Base-by-base conservation (phyloP, 2,113 vertebrate species). In the Montifringilla adamsi region DNA sequence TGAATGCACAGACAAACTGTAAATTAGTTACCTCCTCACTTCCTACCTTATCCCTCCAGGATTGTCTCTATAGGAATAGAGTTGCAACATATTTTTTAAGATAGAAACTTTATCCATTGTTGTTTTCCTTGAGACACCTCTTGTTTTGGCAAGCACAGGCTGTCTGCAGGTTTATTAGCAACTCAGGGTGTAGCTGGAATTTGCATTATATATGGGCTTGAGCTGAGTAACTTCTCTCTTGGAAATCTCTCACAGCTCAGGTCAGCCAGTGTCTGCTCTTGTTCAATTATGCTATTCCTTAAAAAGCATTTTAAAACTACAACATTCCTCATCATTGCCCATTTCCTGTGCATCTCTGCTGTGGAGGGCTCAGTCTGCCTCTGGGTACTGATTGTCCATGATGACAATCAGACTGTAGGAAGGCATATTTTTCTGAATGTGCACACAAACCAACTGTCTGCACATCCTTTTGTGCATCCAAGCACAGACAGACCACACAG, bases 261-360 rank as follows among this genome's bases (percentile, higher is more conserved):
- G 74, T 85, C 70, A 95, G 67, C 37, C 44, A 46, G 33, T 24
- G 62, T 41, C 77, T 89, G 90, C 43, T 86, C 68, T 80, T 39
- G 21, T 46, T 80, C 81, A 67, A 46, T 67, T 62, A 30, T 52
- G 59, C 23, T 77, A 13, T 39, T 92, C 76, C 72, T 88, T 86
- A 88, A 83, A 96, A 80, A 63, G 41, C 21, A 16, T 70, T 94
- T 87, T 73, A 74, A 83, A 79, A 27, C 49, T 60, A 37, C 20
- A 2, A 2, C 21, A 10, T 49, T 62, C 13, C 27, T 20, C 37
- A 26, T 23, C 3, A 0, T 0, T 80, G 53, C 33, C 46, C 14
- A 1, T 24, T 58, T 33, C 26, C 19, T 16, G 15, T 20, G 47
- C 52, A 47, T 60, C 49, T 6, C 59, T 87, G 66, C 69, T 79